phyloP scores from a whole-genome alignment of 2,888 invertebrate species.

The Ophraella communa region DNA sequence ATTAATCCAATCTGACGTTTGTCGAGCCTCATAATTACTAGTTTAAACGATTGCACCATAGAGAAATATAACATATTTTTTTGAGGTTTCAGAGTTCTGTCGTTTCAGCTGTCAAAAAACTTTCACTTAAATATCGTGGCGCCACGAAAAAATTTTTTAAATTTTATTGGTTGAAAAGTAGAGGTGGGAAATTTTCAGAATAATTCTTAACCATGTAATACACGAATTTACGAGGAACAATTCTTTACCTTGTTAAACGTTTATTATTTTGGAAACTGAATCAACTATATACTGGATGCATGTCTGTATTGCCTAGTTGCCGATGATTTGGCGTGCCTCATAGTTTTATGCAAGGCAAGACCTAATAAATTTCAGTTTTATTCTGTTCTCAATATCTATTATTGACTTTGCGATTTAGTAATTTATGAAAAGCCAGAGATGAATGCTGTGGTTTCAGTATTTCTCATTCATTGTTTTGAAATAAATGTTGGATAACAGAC shows the following conservation, averaged over 20 bases:
- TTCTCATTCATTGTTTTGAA: slow-evolving; percentile 9
- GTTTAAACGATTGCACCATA: too few relatives aligned
- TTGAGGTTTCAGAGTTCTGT: too few relatives aligned
- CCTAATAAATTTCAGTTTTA: background rate
- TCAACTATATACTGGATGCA: background rate
- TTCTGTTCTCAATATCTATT: background rate
- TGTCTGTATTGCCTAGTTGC: background rate
- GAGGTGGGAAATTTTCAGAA: too few relatives aligned
- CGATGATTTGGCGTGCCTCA: background rate
- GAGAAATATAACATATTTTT: too few relatives aligned
- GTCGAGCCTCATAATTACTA: too few relatives aligned
- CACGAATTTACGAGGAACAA: too few relatives aligned
- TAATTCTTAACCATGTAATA: too few relatives aligned
- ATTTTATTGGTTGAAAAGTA: too few relatives aligned
- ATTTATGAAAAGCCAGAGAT: slow-evolving; percentile 20
- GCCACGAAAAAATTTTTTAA: too few relatives aligned
- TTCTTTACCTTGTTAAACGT: background rate
- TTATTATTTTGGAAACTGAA: background rate
- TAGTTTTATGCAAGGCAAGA: background rate
- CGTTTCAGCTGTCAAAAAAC: too few relatives aligned
- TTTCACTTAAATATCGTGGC: too few relatives aligned
- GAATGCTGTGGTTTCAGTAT: slow-evolving; percentile 14
- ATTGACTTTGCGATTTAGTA: slow-evolving; percentile 2
- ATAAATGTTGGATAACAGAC: slow-evolving; percentile 15
- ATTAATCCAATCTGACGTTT: too few relatives aligned